phyloP scores from a whole-genome alignment of 2,888 invertebrate genomes.

The Mongoloraphidia duomilia region DNA sequence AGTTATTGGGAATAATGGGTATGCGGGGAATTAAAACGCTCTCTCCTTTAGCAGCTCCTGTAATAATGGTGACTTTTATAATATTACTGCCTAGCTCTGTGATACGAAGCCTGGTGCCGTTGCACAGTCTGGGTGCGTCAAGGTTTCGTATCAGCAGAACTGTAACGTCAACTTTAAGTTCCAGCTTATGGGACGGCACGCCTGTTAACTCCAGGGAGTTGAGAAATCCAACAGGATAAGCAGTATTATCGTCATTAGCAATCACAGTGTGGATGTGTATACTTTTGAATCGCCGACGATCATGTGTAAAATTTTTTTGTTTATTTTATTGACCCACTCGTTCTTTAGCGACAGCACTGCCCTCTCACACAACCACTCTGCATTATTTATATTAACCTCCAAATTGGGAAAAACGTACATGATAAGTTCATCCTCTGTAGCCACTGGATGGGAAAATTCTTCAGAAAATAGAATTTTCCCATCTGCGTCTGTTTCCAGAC shows the following conservation, averaged over 20 bases:
- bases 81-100: too few relatives aligned
- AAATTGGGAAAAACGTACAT: conserved; percentile 13
- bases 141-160: too few relatives aligned
- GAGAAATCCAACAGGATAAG: conserved; percentile 13
- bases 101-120: too few relatives aligned
- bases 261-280: conserved; percentile 12
- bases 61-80: too few relatives aligned
- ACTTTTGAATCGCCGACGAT: neutral
- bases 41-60: too few relatives aligned
- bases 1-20: too few relatives aligned
- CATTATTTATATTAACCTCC: conserved; percentile 12
- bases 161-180: conserved; percentile 18
- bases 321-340: conserved; percentile 16
- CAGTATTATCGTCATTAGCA: conserved; percentile 11
- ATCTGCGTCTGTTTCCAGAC: conserved; percentile 12
- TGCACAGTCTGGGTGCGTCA: too few relatives aligned
- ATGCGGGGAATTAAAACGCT: too few relatives aligned
- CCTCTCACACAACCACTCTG: conserved; percentile 17
- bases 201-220: conserved; percentile 16
- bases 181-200: conserved; percentile 17
- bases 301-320: conserved; percentile 16
- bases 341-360: conserved; percentile 19
- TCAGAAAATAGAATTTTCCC: conserved; percentile 13
- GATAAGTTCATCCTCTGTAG: conserved; percentile 12
- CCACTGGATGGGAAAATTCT: conserved; percentile 13